A percentile compares a stretch with the other conserved stretches of the same genome.
phyloP scores from a whole-genome alignment of 2,888 invertebrate genomes.

The Cyaniris semiargus region DNA sequence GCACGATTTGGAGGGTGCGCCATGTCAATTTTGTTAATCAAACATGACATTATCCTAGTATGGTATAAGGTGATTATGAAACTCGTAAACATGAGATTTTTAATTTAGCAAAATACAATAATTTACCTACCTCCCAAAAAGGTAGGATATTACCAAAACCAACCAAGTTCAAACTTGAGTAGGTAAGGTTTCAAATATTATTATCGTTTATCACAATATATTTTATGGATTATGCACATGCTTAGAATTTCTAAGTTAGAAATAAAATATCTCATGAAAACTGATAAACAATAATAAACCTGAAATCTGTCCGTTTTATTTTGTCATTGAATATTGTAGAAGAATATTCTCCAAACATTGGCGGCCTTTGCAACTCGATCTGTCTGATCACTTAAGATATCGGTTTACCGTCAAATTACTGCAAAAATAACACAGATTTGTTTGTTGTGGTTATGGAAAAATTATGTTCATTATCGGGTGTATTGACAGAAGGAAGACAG shows the following conservation, averaged over 20 bases:
- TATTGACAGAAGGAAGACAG: too few species aligned
- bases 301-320: neutral
- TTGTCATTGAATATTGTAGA: constrained; percentile 7
- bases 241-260: neutral
- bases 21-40: neutral
- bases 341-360: constrained; percentile 5
- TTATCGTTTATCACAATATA: neutral
- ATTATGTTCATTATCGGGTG: neutral
- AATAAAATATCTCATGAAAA: neutral
- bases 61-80: neutral
- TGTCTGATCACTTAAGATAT: constrained; percentile 29
- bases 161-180: too few species aligned
- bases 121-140: too few species aligned
- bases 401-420: constrained; percentile 13
- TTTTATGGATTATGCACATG: neutral
- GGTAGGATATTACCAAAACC: too few species aligned
- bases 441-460: neutral
- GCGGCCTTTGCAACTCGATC: constrained; percentile 13
- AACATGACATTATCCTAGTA: neutral
- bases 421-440: constrained; percentile 9
- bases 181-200: too few species aligned
- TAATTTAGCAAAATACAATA: too few species aligned
- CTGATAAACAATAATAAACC: neutral
- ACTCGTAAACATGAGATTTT: neutral
- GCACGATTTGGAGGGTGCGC: neutral